These are phyloP conservation scores for Papilio polytes DNA, from an alignment of 1,140 invertebrate genomes.

Conservation along the genomic window DNA sequence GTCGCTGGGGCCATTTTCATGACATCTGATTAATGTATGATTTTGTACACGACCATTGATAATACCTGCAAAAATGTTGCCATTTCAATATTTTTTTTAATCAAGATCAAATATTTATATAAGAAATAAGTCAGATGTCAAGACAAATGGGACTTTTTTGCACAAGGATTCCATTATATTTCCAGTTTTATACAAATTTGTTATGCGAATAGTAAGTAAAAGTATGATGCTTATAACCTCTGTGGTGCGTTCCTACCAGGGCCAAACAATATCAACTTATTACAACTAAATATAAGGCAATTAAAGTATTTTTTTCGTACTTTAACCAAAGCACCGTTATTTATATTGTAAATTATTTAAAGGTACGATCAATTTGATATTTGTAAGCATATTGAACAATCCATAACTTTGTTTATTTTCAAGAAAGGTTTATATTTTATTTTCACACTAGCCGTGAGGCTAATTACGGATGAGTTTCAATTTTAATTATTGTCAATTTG, in stretches of 20 bases:
- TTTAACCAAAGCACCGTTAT: neutral
- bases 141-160: neutral
- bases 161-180: constrained; percentile 20
- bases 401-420: neutral
- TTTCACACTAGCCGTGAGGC: neutral
- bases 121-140: constrained; percentile 15
- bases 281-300: neutral
- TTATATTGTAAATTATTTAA: neutral
- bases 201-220: neutral
- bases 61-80: neutral
- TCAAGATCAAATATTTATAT: neutral
- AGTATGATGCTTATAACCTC: neutral
- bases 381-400: neutral
- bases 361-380: neutral
- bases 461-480: no score
- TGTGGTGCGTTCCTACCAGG: neutral
- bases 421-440: neutral
- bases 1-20: constrained; percentile 25
- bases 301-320: neutral
- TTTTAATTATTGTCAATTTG: constrained; percentile 3
- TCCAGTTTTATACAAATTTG: constrained; percentile 7
- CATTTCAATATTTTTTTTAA: neutral
- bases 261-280: neutral
- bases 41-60: neutral
- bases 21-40: constrained; percentile 15